phyloP scores from a whole-genome alignment of 2,797 vertebrate genomes.

The Mormyrops boulengeri region DNA sequence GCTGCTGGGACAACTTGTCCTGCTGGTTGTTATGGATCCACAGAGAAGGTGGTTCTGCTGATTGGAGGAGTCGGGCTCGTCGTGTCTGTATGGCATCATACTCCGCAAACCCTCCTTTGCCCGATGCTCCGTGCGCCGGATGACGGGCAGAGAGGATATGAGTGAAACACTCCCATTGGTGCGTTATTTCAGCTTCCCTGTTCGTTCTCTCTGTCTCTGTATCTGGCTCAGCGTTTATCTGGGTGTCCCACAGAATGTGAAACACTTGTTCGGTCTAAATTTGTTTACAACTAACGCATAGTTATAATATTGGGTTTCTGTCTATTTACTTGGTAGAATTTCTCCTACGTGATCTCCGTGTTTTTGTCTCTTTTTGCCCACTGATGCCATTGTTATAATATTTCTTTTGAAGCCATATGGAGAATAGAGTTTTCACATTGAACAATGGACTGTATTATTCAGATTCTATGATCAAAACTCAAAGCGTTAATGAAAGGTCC shows the following conservation, averaged over 20 bases:
- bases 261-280: neutral
- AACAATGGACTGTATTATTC: neutral
- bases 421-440: neutral
- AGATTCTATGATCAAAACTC: neutral
- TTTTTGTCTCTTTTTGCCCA: neutral
- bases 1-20: neutral
- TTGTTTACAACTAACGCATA: neutral
- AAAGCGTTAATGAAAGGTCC: neutral
- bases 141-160: neutral
- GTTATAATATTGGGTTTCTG: neutral
- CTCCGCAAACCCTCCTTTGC: neutral
- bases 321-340: neutral
- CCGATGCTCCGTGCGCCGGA: neutral
- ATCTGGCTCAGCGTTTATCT: neutral
- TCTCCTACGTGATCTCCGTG: neutral
- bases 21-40: neutral
- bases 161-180: neutral
- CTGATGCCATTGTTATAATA: neutral
- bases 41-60: neutral
- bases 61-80: neutral
- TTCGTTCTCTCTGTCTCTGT: neutral
- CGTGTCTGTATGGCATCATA: neutral
- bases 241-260: neutral
- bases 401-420: neutral
- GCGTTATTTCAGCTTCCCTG: neutral